phyloP scores from a whole-genome alignment of 2,797 vertebrate species.

The Danio albolineatus region DNA sequence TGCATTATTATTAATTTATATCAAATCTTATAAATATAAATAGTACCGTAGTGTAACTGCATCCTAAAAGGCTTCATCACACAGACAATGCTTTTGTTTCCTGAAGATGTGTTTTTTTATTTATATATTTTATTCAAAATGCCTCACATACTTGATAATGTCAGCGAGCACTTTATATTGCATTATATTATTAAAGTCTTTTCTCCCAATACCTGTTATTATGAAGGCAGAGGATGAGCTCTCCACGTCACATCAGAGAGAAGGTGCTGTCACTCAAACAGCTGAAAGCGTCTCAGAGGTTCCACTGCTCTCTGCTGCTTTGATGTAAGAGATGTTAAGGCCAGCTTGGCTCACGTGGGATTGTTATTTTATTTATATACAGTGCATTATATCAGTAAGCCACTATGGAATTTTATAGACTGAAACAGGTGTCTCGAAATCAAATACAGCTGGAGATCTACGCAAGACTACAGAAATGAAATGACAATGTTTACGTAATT shows the following conservation, averaged over 20 bases:
- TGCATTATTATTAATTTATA: too few species aligned
- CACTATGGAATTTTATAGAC: neutral
- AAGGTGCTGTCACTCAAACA: slow-evolving; percentile 12
- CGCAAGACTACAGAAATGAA: too few species aligned
- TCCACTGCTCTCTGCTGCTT: slow-evolving; percentile 13
- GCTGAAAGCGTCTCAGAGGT: slow-evolving; percentile 18
- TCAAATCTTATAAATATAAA: too few species aligned
- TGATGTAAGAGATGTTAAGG: slow-evolving; percentile 20
- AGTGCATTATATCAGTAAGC: neutral
- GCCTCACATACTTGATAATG: too few species aligned
- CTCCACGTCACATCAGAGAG: slow-evolving; percentile 22
- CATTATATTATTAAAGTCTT: neutral
- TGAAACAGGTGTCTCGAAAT: neutral
- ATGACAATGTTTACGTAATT: neutral
- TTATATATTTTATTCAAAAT: too few species aligned
- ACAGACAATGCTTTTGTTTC: too few species aligned
- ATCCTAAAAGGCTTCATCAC: too few species aligned
- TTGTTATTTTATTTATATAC: slow-evolving; percentile 11
- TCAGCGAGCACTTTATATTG: too few species aligned
- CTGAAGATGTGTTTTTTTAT: too few species aligned
- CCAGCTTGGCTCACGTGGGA: neutral
- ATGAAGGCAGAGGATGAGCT: neutral
- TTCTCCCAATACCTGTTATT: neutral
- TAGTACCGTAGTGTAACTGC: too few species aligned
- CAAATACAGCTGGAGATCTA: neutral